Percentiles rank a stretch among this genome's conserved stretches.
These are phyloP conservation scores for Streblospio benedicti DNA, from an alignment of 1,140 invertebrate species.

Conservation along the genomic window DNA sequence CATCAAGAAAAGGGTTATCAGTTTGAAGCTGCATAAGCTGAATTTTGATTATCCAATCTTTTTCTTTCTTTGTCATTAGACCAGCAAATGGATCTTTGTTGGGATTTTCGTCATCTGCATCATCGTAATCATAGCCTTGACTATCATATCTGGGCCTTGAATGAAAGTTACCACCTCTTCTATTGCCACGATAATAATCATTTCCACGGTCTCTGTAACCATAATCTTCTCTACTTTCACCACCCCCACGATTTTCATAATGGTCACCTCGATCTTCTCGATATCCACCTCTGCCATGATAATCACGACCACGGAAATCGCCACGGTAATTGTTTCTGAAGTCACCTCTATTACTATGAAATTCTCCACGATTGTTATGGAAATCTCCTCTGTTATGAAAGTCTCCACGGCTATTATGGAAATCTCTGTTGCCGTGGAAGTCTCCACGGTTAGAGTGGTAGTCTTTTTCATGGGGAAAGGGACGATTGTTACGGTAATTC, in stretches of 20 bases:
- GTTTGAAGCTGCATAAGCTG: conserved; percentile 70
- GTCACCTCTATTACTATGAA: neutral
- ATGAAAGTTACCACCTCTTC: neutral
- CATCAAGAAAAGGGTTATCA: conserved; percentile 50
- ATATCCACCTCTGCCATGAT: neutral
- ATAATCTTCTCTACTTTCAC: neutral
- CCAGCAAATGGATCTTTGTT: conserved; percentile 69
- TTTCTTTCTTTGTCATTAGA: conserved; percentile 81
- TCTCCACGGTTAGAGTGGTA: neutral
- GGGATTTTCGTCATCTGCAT: neutral
- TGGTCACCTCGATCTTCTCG: neutral
- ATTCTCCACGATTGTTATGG: neutral
- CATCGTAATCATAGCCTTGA: neutral
- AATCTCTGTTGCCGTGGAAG: neutral
- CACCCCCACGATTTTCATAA: neutral
- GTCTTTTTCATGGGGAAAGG: neutral
- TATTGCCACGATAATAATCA: neutral
- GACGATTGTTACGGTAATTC: too few relatives aligned
- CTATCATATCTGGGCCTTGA: neutral
- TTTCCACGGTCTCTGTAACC: neutral
- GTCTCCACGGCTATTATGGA: neutral
- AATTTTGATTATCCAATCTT: conserved; percentile 87
- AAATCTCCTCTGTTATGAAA: neutral
- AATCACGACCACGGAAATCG: neutral
- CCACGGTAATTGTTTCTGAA: neutral